Percentiles rank a stretch among this genome's conserved stretches.
Evolutionary conservation across 1,140 invertebrate species (phyloP).

Genomic region (Musca domestica): DNA sequence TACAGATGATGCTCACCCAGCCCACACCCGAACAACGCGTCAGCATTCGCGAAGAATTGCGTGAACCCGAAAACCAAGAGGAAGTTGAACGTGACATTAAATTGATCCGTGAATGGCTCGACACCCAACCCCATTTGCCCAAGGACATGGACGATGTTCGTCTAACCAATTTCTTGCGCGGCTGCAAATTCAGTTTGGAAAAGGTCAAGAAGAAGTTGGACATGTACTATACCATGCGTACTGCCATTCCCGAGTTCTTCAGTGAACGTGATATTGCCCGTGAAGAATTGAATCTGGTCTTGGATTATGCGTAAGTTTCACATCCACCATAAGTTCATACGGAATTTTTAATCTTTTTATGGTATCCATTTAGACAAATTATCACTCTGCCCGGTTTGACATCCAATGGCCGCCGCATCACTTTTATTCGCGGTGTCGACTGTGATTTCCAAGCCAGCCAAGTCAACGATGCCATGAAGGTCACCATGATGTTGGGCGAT

Average conservation of each 20-base stretch:
- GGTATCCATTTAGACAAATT: slow-evolving; percentile 61
- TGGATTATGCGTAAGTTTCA: slow-evolving; percentile 67
- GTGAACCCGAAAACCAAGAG: slow-evolving; percentile 63
- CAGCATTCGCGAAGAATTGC: slow-evolving; percentile 72
- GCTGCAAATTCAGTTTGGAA: slow-evolving; percentile 80
- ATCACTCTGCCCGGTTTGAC: slow-evolving; percentile 76
- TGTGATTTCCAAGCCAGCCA: slow-evolving; percentile 61
- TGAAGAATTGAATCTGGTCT: slow-evolving; percentile 68
- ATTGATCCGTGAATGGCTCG: slow-evolving; percentile 68
- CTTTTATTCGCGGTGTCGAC: slow-evolving; percentile 66
- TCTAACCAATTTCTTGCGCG: slow-evolving; percentile 74
- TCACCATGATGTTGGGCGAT: slow-evolving; percentile 79
- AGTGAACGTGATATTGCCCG: slow-evolving; percentile 69
- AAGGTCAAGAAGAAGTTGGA: slow-evolving; percentile 80
- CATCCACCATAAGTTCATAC: not conserved
- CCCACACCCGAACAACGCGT: slow-evolving; percentile 71
- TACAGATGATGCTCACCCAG: slow-evolving; percentile 70
- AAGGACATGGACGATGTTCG: slow-evolving; percentile 66
- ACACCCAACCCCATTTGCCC: slow-evolving; percentile 70
- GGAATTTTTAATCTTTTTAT: not conserved
- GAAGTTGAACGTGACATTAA: slow-evolving; percentile 65
- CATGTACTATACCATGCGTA: slow-evolving; percentile 75
- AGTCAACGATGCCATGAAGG: slow-evolving; percentile 70
- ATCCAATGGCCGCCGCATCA: slow-evolving; percentile 72
- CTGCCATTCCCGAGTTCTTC: slow-evolving; percentile 80